phyloP scores from a whole-genome alignment of 1,140 invertebrate genomes.

The Hermatobates lingyangjiaoensis region DNA sequence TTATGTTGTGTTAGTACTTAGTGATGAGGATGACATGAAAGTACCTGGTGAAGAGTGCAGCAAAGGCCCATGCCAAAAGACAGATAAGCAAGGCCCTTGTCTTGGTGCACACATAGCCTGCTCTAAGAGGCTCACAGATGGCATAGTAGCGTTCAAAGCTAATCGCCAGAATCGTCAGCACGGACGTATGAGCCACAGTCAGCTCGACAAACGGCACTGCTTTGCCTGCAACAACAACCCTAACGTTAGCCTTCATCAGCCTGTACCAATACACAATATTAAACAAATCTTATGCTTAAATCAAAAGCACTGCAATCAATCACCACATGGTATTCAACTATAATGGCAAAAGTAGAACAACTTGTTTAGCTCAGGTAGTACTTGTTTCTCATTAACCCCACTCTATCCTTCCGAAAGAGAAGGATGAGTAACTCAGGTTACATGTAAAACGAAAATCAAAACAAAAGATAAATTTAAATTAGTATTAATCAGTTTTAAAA shows the following conservation, averaged over 20 bases:
- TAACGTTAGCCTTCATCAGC: background rate
- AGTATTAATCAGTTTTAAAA: too few species aligned
- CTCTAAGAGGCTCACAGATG: slow-evolving; percentile 77
- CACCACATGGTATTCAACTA: slow-evolving; percentile 3
- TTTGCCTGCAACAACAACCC: slow-evolving; percentile 38
- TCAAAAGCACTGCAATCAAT: slow-evolving; percentile 2
- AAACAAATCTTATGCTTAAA: background rate
- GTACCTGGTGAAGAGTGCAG: slow-evolving; percentile 68
- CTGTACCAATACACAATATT: background rate
- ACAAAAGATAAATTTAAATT: too few species aligned
- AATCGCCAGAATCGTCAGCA: slow-evolving; percentile 81
- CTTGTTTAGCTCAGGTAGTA: too few species aligned
- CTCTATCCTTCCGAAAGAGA: too few species aligned
- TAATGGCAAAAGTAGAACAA: slow-evolving; percentile 1
- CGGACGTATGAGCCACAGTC: slow-evolving; percentile 79
- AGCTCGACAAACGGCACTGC: slow-evolving; percentile 82
- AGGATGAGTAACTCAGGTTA: too few species aligned
- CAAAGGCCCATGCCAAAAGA: slow-evolving; percentile 61
- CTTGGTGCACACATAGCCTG: slow-evolving; percentile 78
- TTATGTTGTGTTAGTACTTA: background rate
- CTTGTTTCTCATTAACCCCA: too few species aligned
- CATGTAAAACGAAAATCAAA: too few species aligned
- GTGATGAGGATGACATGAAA: background rate
- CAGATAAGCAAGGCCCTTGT: slow-evolving; percentile 66
- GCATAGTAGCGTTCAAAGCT: slow-evolving; percentile 89